Evolutionary conservation across 2,797 vertebrate species (phyloP).

Genomic region (Cyprinodon diabolis): DNA sequence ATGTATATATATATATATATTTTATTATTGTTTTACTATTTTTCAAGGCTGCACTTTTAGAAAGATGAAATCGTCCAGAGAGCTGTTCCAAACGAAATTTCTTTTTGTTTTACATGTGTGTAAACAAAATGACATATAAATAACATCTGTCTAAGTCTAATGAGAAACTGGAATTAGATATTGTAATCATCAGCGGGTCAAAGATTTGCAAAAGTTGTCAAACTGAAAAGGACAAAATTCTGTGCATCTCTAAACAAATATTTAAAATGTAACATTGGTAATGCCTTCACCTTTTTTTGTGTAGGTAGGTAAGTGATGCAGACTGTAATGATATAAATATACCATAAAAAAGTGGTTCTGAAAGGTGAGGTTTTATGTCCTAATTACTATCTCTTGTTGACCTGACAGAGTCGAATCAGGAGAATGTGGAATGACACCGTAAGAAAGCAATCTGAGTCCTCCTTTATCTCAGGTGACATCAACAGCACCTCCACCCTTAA

Average conservation of each 20-base stretch:
- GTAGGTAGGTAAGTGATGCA: slow-evolving; percentile 10
- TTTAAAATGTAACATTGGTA: background rate
- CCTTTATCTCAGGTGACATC: slow-evolving; percentile 99
- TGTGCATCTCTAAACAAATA: background rate
- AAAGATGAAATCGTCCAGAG: too few species aligned
- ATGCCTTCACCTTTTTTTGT: slow-evolving; percentile 8
- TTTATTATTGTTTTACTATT: too few species aligned
- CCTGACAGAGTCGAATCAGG: slow-evolving; percentile 97
- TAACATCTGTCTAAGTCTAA: too few species aligned
- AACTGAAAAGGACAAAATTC: background rate
- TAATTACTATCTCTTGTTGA: slow-evolving; percentile 81
- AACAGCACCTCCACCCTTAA: slow-evolving; percentile 99
- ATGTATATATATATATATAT: too few species aligned
- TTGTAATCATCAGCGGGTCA: background rate
- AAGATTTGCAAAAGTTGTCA: background rate
- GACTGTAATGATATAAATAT: slow-evolving; percentile 4
- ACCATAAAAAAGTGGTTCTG: slow-evolving; percentile 58
- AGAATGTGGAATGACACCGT: slow-evolving; percentile 99
- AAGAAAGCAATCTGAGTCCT: slow-evolving; percentile 99
- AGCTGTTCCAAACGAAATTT: too few species aligned
- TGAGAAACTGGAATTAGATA: background rate
- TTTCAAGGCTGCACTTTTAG: too few species aligned
- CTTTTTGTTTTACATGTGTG: too few species aligned
- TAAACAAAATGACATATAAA: too few species aligned
- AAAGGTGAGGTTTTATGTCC: slow-evolving; percentile 63